phyloP scores from a whole-genome alignment of 2,113 vertebrate species.

The Shinisaurus crocodilurus region DNA sequence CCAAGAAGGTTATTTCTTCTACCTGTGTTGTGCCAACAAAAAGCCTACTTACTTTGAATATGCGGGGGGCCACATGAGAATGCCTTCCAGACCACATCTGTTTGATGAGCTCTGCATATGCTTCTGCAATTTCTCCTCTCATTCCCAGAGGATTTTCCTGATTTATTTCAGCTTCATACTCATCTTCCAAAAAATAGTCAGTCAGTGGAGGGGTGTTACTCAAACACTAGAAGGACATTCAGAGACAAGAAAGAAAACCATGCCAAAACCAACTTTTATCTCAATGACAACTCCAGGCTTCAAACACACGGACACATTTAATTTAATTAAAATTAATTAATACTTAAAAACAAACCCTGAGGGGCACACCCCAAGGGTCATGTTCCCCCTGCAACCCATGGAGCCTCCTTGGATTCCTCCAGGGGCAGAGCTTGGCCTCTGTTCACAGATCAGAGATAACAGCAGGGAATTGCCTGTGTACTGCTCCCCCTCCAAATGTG shows the following conservation, averaged over 20 bases:
- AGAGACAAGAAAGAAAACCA: slow-evolving; percentile 21
- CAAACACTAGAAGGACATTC: slow-evolving; percentile 84
- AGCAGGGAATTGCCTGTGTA: too few species aligned
- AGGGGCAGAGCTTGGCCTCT: too few species aligned
- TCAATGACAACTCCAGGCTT: background rate
- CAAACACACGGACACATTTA: too few species aligned
- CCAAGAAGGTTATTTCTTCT: background rate
- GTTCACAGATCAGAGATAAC: too few species aligned
- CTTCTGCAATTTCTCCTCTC: slow-evolving; percentile 96
- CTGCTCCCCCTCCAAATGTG: too few species aligned
- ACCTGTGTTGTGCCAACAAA: background rate
- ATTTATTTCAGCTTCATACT: slow-evolving; percentile 95
- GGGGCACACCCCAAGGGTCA: too few species aligned
- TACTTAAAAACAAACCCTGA: too few species aligned
- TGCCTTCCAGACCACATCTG: slow-evolving; percentile 96
- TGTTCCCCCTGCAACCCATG: too few species aligned
- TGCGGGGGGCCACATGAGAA: slow-evolving; percentile 89
- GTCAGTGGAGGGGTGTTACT: slow-evolving; percentile 93
- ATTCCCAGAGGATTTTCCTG: slow-evolving; percentile 95
- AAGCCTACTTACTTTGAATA: slow-evolving; percentile 88
- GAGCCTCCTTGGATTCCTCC: too few species aligned
- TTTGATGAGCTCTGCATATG: slow-evolving; percentile 95
- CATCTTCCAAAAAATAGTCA: slow-evolving; percentile 93
- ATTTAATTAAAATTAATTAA: too few species aligned
- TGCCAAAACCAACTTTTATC: background rate